Evolutionary conservation across 2,113 vertebrate genomes (phyloP).

Genomic region (Scomber scombrus): DNA sequence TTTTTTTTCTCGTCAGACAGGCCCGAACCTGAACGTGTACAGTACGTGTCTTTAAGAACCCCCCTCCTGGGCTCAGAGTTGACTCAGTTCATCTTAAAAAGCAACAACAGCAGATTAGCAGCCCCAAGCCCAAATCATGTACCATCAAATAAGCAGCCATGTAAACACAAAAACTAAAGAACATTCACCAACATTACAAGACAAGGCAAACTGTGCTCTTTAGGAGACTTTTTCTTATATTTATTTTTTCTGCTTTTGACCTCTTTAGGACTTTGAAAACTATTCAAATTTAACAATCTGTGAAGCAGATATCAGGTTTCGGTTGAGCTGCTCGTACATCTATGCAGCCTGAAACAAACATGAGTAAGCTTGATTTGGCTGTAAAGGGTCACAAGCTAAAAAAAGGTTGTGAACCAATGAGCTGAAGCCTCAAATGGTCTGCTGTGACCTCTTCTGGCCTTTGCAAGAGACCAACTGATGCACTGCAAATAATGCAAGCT

Average conservation of each 20-base stretch:
- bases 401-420: neutral
- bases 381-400: neutral
- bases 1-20: slow-evolving; percentile 40
- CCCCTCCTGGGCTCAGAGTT: slow-evolving; percentile 25
- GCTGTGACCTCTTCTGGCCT: too few relatives aligned
- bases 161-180: too few relatives aligned
- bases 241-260: neutral
- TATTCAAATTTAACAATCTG: too few relatives aligned
- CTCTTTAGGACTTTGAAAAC: neutral
- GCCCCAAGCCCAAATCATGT: neutral
- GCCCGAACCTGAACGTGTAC: slow-evolving; percentile 49
- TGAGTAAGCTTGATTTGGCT: neutral
- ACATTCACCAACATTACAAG: too few relatives aligned
- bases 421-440: neutral
- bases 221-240: neutral
- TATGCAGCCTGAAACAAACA: neutral
- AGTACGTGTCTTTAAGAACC: slow-evolving; percentile 7
- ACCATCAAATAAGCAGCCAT: neutral
- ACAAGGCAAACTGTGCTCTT: neutral
- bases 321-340: neutral
- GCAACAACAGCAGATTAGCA: slow-evolving; percentile 20
- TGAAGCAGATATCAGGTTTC: neutral
- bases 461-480: neutral
- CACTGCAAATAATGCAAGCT: neutral
- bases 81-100: slow-evolving; percentile 51